Base-by-base conservation (phyloP, 2,113 vertebrate species). In the Charadrius vociferus region DNA sequence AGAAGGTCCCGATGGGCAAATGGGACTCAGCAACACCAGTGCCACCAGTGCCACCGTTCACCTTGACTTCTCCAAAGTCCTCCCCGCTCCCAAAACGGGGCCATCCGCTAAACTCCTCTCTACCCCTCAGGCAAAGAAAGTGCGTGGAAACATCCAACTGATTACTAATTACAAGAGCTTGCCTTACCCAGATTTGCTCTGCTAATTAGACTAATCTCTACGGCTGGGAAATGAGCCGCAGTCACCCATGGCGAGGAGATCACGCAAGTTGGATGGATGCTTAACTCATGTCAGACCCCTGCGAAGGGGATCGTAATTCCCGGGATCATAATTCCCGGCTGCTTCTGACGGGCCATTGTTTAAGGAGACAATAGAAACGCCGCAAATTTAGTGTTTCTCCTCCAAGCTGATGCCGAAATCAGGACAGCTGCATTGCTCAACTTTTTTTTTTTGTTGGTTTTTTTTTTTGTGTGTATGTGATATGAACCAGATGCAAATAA, bases 161-260 rank as follows among this genome's bases (percentile, higher is more conserved):
- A 73, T 87, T 88, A 80, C 93, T 95, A 97, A 98, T 95, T 96
- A 94, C 71, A 8, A 56, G 50, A 77, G 89, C 88, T 73, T 21
- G 75, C 88, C 75, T 92, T 32, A 82, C 68, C 67, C 96, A 88
- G 92, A 95, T 94, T 94, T 88, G 93, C 88, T 85, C 87, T 62
- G 87, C 96, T 97, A 96, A 97, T 97, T 95, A 93, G 84, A 92
- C 77, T 89, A 68, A 96, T 82, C 92, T 82, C 63, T n/a, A 27
- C 1, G 0, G 80, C 84, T 62, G 87, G 91, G 88, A 83, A 96
- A 95, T n/a, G 94, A 96, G 81, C 83, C 0, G 58, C 90, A 50
- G 77, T 39, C 90, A 93, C 81, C 83, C 93, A 7, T 4, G n/a
- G 49, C 3, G 10, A 79, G 85, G 73, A 36, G 92, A 45, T 74